These are phyloP conservation scores for Oceanodroma tethys DNA, from an alignment of 2,113 vertebrate genomes.

Conservation along the genomic window DNA sequence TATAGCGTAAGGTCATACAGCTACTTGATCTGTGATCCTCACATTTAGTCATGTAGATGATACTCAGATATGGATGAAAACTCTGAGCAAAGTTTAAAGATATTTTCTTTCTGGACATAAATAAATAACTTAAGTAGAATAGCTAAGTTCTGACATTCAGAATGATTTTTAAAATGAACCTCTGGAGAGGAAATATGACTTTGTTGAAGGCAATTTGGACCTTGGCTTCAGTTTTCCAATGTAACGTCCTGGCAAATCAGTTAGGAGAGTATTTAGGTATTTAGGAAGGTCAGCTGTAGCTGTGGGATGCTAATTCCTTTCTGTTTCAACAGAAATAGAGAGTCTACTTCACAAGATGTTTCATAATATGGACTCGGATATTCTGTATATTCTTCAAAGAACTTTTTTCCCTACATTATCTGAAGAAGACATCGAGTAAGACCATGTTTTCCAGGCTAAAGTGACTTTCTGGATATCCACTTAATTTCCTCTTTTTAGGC, in stretches of 20 bases:
- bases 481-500: neutral
- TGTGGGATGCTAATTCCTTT: neutral
- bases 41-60: neutral
- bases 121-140: neutral
- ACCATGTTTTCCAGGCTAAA: neutral
- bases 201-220: neutral
- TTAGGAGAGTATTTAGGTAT: neutral
- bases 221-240: neutral
- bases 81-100: neutral
- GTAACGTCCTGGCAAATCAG: neutral
- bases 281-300: neutral
- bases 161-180: neutral
- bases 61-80: neutral
- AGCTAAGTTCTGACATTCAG: neutral
- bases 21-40: neutral
- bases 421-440: neutral
- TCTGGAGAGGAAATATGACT: neutral
- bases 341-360: neutral
- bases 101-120: neutral
- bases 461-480: neutral
- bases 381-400: neutral
- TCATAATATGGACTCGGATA: neutral
- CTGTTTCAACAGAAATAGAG: neutral
- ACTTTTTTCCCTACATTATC: neutral
- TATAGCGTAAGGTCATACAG: neutral